Conservation (phyloP, 2,888 invertebrate genomes). For the Troides helena region DNA sequence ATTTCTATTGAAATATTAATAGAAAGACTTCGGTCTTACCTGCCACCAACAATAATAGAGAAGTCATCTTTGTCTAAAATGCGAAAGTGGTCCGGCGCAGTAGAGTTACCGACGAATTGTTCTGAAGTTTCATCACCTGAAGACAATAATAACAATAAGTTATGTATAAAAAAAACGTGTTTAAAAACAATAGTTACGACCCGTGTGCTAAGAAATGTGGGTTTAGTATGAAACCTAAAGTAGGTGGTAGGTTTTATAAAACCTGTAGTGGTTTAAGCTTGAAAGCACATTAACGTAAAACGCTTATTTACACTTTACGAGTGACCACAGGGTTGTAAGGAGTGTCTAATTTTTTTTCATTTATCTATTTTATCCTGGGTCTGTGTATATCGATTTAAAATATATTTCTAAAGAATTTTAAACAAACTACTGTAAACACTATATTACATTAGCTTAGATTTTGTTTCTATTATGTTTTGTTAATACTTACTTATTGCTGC, state of each 20-base stretch:
- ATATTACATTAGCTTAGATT: too few relatives aligned
- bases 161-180: not conserved
- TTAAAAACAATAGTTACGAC: not conserved
- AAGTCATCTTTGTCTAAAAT: slow-evolving; percentile 92
- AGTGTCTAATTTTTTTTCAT: not conserved
- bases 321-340: not conserved
- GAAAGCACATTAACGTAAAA: slow-evolving; percentile 1
- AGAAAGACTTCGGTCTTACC: slow-evolving; percentile 70
- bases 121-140: slow-evolving; percentile 86
- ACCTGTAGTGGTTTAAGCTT: not conserved
- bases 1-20: too few relatives aligned
- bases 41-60: slow-evolving; percentile 93
- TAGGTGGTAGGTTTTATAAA: not conserved
- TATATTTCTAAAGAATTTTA: too few relatives aligned
- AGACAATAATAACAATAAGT: slow-evolving; percentile 56
- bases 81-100: slow-evolving; percentile 92
- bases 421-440: too few relatives aligned
- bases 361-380: too few relatives aligned
- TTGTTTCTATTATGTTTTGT: too few relatives aligned
- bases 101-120: slow-evolving; percentile 89
- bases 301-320: slow-evolving; percentile 1
- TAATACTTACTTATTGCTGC: too few relatives aligned
- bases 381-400: too few relatives aligned
- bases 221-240: not conserved
- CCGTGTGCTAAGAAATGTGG: not conserved